Evolutionary conservation across 2,113 vertebrate genomes (phyloP).

Genomic region (human): DNA sequence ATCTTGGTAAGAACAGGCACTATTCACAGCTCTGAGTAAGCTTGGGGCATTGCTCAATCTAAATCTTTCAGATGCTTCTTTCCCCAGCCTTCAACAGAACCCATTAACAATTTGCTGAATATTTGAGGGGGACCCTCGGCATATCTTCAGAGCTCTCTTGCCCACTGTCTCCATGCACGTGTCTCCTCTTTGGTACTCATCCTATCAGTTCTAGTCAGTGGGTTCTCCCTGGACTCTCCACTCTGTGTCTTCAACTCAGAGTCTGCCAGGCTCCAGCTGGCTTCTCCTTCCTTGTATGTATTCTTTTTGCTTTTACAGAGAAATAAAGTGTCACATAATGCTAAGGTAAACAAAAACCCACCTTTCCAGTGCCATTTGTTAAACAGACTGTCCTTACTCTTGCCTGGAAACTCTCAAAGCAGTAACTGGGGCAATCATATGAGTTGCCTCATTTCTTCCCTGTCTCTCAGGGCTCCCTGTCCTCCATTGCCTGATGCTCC

Average conservation of each 20-base stretch:
- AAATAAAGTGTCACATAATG: too few species aligned
- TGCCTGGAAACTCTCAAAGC: not conserved
- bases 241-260: not conserved
- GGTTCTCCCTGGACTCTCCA: not conserved
- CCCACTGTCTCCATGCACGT: rapidly evolving
- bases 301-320: too few species aligned
- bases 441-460: not conserved
- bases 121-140: not conserved
- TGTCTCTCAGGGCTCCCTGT: not conserved
- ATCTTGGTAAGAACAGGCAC: not conserved
- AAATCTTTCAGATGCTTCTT: not conserved
- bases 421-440: too few species aligned
- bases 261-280: not conserved
- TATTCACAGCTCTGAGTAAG: not conserved
- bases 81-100: not conserved
- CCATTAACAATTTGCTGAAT: not conserved
- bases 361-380: too few species aligned
- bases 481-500: not conserved
- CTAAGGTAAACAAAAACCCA: too few species aligned
- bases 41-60: not conserved
- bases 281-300: not conserved
- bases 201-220: not conserved
- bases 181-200: not conserved
- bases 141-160: too few species aligned
- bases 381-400: too few species aligned